phyloP scores from a whole-genome alignment of 2,888 invertebrate genomes.

The Stegophylla sp. region DNA sequence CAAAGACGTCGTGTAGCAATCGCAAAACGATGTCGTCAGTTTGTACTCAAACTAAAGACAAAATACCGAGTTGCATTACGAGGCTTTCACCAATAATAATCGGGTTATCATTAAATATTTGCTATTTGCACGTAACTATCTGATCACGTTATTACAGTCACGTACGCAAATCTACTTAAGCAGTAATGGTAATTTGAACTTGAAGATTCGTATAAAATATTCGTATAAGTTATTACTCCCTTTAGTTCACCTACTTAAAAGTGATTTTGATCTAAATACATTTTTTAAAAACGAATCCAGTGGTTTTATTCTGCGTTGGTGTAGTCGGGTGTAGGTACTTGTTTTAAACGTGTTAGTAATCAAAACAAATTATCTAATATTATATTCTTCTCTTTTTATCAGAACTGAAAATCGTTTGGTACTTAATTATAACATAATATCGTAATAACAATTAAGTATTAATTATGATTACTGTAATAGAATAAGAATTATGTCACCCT shows the following conservation, averaged over 20 bases:
- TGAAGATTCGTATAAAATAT: neutral
- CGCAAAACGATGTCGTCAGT: conserved; percentile 13
- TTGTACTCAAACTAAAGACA: neutral
- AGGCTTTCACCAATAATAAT: conserved; percentile 51
- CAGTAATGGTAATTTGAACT: neutral
- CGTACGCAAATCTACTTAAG: conserved; percentile 24
- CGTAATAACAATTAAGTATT: neutral
- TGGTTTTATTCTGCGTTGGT: neutral
- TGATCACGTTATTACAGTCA: neutral
- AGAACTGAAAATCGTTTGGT: neutral
- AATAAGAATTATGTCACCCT: conserved; percentile 20
- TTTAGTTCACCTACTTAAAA: neutral
- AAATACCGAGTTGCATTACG: conserved; percentile 9
- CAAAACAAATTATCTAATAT: neutral
- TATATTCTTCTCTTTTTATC: neutral
- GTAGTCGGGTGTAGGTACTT: no score
- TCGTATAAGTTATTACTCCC: neutral
- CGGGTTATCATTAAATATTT: conserved; percentile 55
- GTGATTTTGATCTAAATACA: no score
- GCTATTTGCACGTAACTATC: conserved; percentile 29
- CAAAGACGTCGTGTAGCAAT: conserved; percentile 12
- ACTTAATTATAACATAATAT: conserved; percentile 4
- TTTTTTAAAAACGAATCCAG: neutral
- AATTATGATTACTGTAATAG: neutral
- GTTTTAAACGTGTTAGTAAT: no score